Conservation (phyloP, 2,797 vertebrate species). For the Gila robusta region DNA sequence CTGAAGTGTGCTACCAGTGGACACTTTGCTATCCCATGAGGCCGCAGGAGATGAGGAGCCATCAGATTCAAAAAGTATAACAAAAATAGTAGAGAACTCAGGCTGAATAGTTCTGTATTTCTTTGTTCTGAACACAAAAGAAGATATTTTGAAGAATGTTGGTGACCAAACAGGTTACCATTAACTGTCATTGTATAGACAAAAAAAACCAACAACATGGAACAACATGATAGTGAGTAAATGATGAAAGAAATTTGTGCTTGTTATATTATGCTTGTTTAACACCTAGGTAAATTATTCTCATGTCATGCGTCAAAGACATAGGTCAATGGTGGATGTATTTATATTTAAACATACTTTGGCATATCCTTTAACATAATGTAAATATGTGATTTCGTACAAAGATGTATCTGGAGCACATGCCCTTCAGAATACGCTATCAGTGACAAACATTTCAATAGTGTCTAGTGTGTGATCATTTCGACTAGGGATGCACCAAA, state of each 20-base stretch:
- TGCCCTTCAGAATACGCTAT: background rate
- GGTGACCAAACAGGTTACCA: background rate
- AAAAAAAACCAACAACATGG: background rate
- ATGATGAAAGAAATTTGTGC: background rate
- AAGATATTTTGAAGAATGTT: background rate
- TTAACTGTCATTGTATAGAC: background rate
- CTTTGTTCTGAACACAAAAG: background rate
- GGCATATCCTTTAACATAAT: background rate
- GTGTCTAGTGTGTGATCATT: background rate
- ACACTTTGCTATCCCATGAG: constrained; percentile 8
- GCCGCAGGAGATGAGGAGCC: background rate
- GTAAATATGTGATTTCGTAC: background rate
- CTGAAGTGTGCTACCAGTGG: background rate
- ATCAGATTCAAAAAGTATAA: background rate
- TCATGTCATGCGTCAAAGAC: background rate
- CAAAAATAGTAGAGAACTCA: background rate
- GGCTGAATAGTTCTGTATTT: background rate
- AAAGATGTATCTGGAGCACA: background rate
- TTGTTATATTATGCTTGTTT: background rate
- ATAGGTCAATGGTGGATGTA: background rate
- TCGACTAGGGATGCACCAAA: background rate
- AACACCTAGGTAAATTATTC: background rate
- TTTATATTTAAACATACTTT: background rate
- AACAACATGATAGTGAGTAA: background rate
- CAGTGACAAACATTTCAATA: background rate